Evolutionary conservation across 2,888 invertebrate species (phyloP), one percentile per base, ranked within the genome.

Genomic region (Calameuta idolon): DNA sequence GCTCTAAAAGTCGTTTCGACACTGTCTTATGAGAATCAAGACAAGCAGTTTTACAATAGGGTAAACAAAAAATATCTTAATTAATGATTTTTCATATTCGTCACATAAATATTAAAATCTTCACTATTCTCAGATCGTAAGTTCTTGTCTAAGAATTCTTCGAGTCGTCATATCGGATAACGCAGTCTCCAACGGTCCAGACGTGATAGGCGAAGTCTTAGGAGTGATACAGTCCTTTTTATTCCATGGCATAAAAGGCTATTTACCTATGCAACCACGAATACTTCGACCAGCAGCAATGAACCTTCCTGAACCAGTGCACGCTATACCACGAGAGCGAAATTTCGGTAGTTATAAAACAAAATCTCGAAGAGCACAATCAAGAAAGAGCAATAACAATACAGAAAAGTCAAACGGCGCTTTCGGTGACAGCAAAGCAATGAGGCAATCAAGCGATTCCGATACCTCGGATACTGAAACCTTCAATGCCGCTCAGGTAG

Each of bases 221-320:
- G 91, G 91, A 55, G 80, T 90, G 4, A 84, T 90, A 1, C 89
- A 90, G 80, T 86, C 81, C 55, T 90, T 87, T 78, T 79, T 91
- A 69, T 90, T 90, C 78, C 84, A 90, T 76, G 90, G 90, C n/a
- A 84, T 90, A 4, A 85, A 86, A 71, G 89, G 86, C 37, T 90
- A 87, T 78, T 34, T 81, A 1, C 76, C 77, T n/a, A 80, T 84
- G 31, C 83, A 78, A 55, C 89, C 89, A 3, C 86, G 88, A 77
- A 30, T 79, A 73, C 82, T 91, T 55, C 87, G 85, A 74, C 90
- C 91, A 76, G 88, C 90, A 15, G 87, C 87, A 3, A 89, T 91
- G 90, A 90, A 90, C 81, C 84, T 91, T 30, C 91, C 91, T n/a
- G 90, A 90, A 75, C 82, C 83, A 12, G 80, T 86, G 31, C 85